Evolutionary conservation across 92 coral and sea anemone species (phyloP).

Genomic region (Ricordea florida): DNA sequence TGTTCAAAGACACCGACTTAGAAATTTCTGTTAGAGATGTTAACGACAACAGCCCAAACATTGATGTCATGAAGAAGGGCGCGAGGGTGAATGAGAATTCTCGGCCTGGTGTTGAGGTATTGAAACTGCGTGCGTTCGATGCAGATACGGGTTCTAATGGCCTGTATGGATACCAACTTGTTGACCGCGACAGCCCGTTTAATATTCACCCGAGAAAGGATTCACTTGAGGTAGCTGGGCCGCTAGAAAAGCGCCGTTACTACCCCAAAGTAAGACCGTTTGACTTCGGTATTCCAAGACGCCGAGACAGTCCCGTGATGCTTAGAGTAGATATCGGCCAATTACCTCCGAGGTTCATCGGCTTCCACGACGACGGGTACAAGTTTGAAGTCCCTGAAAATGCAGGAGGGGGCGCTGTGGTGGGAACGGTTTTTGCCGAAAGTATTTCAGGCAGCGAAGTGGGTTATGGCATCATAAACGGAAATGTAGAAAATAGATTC

Average conservation of each 20-base stretch:
- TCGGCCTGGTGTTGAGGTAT: slow-evolving; percentile 56
- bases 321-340: slow-evolving; percentile 60
- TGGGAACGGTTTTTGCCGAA: slow-evolving; percentile 70
- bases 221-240: slow-evolving; percentile 56
- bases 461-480: slow-evolving; percentile 66
- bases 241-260: slow-evolving; percentile 40
- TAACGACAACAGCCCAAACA: slow-evolving; percentile 71
- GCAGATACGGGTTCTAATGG: slow-evolving; percentile 67
- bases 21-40: slow-evolving; percentile 68
- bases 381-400: slow-evolving; percentile 63
- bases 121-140: slow-evolving; percentile 48
- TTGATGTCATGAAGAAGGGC: slow-evolving; percentile 7
- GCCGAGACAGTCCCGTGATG: slow-evolving; percentile 39
- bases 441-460: slow-evolving; percentile 77
- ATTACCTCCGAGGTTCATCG: slow-evolving; percentile 73
- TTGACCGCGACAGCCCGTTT: slow-evolving; percentile 36
- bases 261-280: slow-evolving; percentile 48
- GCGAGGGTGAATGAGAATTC: slow-evolving; percentile 62
- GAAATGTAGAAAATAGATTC: slow-evolving; percentile 54
- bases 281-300: slow-evolving; percentile 86
- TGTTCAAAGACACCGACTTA: slow-evolving; percentile 37
- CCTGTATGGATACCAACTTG: slow-evolving; percentile 58
- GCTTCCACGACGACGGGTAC: slow-evolving; percentile 53
- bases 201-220: slow-evolving; percentile 65
- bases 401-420: slow-evolving; percentile 54